Percentiles rank a stretch among this genome's conserved stretches.
These are phyloP conservation scores for Ariolimax columbianus DNA, from an alignment of 2,888 invertebrate species.

Conservation along the genomic window DNA sequence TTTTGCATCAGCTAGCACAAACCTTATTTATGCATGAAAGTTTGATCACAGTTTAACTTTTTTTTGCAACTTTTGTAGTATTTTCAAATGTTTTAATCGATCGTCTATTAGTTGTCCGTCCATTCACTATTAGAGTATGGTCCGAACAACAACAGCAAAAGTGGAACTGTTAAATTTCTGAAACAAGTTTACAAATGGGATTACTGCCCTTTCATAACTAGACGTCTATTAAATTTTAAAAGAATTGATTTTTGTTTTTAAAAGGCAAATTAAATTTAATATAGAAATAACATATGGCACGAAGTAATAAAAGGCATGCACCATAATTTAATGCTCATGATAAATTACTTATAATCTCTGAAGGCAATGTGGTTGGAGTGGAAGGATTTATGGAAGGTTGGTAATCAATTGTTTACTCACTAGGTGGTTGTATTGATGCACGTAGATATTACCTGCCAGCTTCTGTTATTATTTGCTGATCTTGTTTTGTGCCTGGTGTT, in stretches of 20 bases:
- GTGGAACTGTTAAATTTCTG: not conserved
- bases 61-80: not conserved
- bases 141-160: not conserved
- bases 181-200: not conserved
- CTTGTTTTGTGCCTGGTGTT: not conserved
- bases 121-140: not conserved
- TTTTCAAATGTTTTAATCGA: not conserved
- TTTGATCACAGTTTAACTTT: not conserved
- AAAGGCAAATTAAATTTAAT: not conserved
- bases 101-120: not conserved
- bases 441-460: not conserved
- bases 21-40: not conserved
- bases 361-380: slow-evolving; percentile 69
- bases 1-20: not conserved
- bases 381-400: slow-evolving; percentile 69
- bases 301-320: not conserved
- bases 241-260: not conserved
- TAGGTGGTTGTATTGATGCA: not conserved
- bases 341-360: not conserved
- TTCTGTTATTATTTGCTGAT: not conserved
- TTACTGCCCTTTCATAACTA: not conserved
- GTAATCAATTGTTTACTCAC: slow-evolving; percentile 54
- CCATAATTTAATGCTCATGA: not conserved
- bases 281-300: not conserved
- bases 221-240: not conserved